Evolutionary conservation across 2,888 invertebrate species (phyloP).

Genomic region (Papilio gigon): DNA sequence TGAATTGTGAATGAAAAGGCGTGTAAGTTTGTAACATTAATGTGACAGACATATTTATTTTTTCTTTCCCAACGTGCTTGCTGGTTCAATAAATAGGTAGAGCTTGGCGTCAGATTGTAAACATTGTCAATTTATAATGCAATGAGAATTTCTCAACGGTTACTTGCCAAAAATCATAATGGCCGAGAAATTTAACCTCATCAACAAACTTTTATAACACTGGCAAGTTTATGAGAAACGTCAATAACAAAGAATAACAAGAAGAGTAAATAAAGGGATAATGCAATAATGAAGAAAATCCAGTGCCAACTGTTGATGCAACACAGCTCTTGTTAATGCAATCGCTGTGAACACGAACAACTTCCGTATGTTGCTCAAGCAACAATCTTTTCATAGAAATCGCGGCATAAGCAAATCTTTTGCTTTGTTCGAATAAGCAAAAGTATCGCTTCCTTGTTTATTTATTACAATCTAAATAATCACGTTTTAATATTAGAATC

Average conservation of each 20-base stretch:
- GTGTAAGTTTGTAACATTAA: not conserved
- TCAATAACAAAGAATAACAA: not conserved
- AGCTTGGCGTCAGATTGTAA: too few relatives aligned
- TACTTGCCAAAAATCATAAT: not conserved
- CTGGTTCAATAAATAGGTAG: too few relatives aligned
- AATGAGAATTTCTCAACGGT: not conserved
- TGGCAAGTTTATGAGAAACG: not conserved
- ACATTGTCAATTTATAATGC: not conserved
- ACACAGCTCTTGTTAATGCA: constrained; percentile 21
- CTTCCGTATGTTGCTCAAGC: constrained; percentile 19
- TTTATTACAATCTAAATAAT: not conserved
- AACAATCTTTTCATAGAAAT: constrained; percentile 19
- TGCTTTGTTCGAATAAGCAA: constrained; percentile 6
- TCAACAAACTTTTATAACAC: not conserved
- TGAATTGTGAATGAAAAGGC: not conserved
- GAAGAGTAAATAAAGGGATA: constrained; percentile 5
- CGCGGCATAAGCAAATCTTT: not conserved
- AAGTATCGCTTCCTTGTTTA: constrained; percentile 5
- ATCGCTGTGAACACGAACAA: constrained; percentile 12
- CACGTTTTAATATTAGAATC: constrained; percentile 3
- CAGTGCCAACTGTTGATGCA: constrained; percentile 16
- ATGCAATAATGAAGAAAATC: too few relatives aligned
- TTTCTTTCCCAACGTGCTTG: too few relatives aligned
- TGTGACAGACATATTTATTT: not conserved
- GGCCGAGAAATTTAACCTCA: not conserved